Evolutionary conservation across 1,140 invertebrate species (phyloP), one percentile per base, ranked within the genome.

Genomic region (Dysdera silvatica): DNA sequence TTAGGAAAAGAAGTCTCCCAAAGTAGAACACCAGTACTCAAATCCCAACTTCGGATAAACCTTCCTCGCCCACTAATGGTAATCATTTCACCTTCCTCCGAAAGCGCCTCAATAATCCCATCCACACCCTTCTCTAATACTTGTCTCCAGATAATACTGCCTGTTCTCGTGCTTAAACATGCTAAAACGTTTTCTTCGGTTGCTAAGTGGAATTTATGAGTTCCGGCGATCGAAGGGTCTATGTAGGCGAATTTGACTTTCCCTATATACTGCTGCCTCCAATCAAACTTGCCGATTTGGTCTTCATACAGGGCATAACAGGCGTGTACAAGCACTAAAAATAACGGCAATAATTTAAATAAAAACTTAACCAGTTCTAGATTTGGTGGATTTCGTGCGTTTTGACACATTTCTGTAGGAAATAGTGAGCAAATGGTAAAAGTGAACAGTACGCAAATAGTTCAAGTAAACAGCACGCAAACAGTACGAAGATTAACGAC

Each of bases 121-220:
- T 43, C 26, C 10, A 32, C 48, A 16, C 33, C 40, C 18, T 41
- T 40, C 73, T 91, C 88, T 43, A 91, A 79, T 29, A 91, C 79
- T 76, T 89, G 84, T 56, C 89, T 80, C 87, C 89, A 93, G 69
- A 87, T 74, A 68, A 91, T 82, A 71, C 88, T 82, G 56, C 87
- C 90, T 72, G 86, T 88, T 73, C 89, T 88, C 43, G 86, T 79
- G 78, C 87, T 86, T 48, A 95, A 72, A 56, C 87, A 86, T 65
- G 90, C 89, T 52, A 95, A 75, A 65, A 91, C 87, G 81, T 94
- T 91, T 75, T 90, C 85, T 69, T 91, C 84, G 0, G 90, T 91
- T n/a, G 85, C 87, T 12, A 94, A 82, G 70, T 68, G 47, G 41
- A 70, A 54, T 59, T 68, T 68, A 41, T 62, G 48, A 40, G 53